phyloP scores from a whole-genome alignment of 2,888 invertebrate species.

The Temnothorax rugatulus region DNA sequence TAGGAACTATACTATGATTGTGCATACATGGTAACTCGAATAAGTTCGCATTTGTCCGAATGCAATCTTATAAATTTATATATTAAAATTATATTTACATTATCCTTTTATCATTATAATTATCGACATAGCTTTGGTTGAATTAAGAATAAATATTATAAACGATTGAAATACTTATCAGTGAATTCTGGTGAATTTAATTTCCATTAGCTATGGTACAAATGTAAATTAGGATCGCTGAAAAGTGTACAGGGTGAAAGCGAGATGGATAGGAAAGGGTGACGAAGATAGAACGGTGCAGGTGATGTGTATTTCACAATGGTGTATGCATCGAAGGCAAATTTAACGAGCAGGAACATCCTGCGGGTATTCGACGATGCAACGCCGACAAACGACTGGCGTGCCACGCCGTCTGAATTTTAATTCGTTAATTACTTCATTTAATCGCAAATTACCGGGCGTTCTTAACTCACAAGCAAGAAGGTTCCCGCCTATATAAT shows the following conservation, averaged over 20 bases:
- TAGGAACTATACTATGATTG: constrained; percentile 43
- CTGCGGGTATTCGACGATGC: constrained; percentile 68
- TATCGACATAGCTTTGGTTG: not conserved
- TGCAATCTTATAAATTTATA: not conserved
- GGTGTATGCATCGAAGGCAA: constrained; percentile 55
- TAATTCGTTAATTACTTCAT: constrained; percentile 82
- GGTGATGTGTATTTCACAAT: constrained; percentile 19
- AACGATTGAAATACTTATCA: not conserved
- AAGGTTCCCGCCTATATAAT: constrained; percentile 68
- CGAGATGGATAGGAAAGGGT: not conserved
- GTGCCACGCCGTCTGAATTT: constrained; percentile 79
- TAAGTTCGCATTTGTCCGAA: constrained; percentile 9
- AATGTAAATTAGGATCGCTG: not conserved
- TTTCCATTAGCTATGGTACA: not conserved
- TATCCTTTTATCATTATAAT: not conserved
- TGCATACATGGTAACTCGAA: constrained; percentile 27
- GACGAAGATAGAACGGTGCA: not conserved
- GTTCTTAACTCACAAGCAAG: constrained; percentile 71
- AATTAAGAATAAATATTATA: constrained; percentile 7
- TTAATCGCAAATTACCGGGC: constrained; percentile 78
- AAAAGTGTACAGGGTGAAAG: not conserved
- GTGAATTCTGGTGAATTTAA: not conserved
- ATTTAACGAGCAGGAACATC: constrained; percentile 77
- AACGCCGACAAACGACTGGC: constrained; percentile 77
- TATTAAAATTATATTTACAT: constrained; percentile 9